Percentiles rank a stretch among this genome's conserved stretches.
Conservation (phyloP, 2,888 invertebrate genomes). For the Gonocerus acuteangulatus region DNA sequence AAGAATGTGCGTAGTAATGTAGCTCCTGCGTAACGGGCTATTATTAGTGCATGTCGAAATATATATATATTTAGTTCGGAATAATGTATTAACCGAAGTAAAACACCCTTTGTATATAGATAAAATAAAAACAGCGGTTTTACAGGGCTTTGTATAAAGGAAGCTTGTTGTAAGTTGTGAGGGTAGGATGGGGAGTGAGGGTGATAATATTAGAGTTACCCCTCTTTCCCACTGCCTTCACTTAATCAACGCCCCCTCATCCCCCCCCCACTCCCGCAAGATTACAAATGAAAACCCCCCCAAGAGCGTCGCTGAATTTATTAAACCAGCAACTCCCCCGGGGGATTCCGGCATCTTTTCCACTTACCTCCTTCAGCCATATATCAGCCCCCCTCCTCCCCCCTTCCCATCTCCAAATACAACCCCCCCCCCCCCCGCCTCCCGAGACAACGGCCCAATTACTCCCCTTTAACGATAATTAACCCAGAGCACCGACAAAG, state of each 20-base stretch:
- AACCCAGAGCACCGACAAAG: too few species aligned
- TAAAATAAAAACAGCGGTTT: too few species aligned
- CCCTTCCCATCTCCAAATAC: neutral
- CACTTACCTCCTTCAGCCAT: neutral
- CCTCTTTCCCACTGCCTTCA: neutral
- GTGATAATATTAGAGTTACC: slow-evolving; percentile 14
- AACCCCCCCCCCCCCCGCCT: neutral
- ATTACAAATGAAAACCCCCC: slow-evolving; percentile 17
- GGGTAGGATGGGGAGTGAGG: neutral
- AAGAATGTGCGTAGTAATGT: too few species aligned
- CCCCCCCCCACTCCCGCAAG: neutral
- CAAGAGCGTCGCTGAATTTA: neutral
- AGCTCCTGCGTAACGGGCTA: too few species aligned
- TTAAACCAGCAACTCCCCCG: neutral
- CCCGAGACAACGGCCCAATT: neutral
- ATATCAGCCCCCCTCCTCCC: neutral
- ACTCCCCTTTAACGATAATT: too few species aligned
- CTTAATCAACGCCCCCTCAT: slow-evolving; percentile 6
- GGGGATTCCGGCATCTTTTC: neutral
- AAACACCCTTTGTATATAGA: too few species aligned
- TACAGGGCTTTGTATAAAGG: too few species aligned
- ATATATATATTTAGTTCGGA: too few species aligned
- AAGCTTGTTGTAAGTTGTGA: neutral
- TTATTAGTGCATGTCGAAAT: too few species aligned
- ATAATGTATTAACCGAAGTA: too few species aligned